Evolutionary conservation across 2,113 vertebrate genomes (phyloP).

Genomic region (Tupaia chinensis): DNA sequence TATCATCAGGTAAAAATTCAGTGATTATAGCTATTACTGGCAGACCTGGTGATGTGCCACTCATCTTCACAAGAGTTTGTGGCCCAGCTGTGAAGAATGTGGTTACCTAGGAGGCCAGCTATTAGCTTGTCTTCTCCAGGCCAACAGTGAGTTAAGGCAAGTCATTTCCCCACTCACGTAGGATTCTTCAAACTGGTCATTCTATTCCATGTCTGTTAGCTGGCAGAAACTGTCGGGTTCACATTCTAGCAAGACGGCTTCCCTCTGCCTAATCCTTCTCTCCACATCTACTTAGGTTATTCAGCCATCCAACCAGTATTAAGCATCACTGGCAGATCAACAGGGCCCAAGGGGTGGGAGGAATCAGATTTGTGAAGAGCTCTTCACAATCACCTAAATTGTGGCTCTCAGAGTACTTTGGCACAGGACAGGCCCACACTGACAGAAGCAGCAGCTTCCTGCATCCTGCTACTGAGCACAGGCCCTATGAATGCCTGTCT

Average conservation of each 20-base stretch:
- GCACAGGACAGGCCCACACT: background rate
- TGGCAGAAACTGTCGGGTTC: background rate
- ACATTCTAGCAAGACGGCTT: background rate
- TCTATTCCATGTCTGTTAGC: background rate
- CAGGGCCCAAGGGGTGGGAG: background rate
- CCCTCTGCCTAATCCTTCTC: background rate
- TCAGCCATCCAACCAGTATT: background rate
- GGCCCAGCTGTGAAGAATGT: background rate
- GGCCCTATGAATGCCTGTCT: background rate
- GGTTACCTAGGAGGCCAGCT: background rate
- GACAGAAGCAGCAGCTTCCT: background rate
- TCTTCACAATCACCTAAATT: background rate
- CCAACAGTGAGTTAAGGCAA: background rate
- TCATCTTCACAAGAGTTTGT: background rate
- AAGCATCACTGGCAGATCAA: background rate
- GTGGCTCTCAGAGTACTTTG: background rate
- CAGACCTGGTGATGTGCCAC: background rate
- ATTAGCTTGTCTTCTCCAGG: background rate
- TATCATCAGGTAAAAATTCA: background rate
- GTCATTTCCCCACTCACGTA: background rate
- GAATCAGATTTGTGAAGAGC: background rate
- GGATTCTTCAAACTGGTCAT: background rate
- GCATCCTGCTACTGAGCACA: background rate
- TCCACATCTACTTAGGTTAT: background rate
- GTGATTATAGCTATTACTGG: background rate